These are phyloP conservation scores for Sapajus apella DNA, from an alignment of 2,113 vertebrate genomes.

Conservation along the genomic window DNA sequence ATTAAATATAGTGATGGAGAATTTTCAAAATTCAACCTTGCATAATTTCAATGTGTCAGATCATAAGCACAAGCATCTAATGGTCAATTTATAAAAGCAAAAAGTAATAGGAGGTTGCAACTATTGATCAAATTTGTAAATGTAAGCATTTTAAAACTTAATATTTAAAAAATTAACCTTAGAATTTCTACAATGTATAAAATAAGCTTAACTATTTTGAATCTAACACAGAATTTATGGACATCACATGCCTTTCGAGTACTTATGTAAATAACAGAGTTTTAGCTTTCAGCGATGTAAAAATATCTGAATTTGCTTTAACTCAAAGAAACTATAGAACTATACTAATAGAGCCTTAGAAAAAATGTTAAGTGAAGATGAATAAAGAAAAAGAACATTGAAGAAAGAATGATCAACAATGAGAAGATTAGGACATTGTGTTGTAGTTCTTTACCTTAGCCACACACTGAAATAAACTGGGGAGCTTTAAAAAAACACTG, in stretches of 20 bases:
- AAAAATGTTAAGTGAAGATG: not conserved
- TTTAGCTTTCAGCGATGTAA: not conserved
- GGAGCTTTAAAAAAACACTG: not conserved
- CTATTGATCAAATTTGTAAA: not conserved
- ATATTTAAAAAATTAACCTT: not conserved
- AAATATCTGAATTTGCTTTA: not conserved
- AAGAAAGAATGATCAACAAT: not conserved
- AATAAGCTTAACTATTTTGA: not conserved
- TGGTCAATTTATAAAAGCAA: not conserved
- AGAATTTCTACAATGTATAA: not conserved
- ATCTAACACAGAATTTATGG: not conserved
- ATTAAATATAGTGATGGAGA: not conserved
- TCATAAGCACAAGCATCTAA: not conserved
- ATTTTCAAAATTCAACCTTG: not conserved
- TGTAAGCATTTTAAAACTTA: not conserved
- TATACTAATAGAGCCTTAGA: not conserved
- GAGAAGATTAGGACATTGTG: not conserved
- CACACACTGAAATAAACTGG: not conserved
- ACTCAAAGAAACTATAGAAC: not conserved
- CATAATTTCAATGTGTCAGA: not conserved
- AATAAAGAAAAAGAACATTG: not conserved
- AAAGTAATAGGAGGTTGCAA: not conserved
- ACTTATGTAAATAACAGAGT: not conserved
- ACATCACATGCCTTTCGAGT: not conserved
- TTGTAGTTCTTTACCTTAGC: not conserved